Conservation (phyloP, 2,888 invertebrate species). For the Thumatha senex region DNA sequence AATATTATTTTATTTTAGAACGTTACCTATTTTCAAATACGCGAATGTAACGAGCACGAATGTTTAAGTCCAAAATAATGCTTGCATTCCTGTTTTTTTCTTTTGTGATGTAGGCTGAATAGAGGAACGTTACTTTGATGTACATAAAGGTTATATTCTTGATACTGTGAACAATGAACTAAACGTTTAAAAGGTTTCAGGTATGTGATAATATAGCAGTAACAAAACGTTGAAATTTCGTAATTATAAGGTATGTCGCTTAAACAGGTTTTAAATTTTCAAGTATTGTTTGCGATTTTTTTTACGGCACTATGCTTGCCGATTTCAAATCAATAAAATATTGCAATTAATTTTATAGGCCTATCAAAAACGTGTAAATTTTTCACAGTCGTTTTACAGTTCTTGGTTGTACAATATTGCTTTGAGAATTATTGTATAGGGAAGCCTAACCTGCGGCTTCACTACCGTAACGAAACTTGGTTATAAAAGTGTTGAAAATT, state of each 20-base stretch:
- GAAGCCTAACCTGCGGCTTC: not conserved
- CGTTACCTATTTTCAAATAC: slow-evolving; percentile 29
- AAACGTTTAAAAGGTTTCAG: no score
- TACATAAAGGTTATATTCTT: no score
- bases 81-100: slow-evolving; percentile 26
- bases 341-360: not conserved
- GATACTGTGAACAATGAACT: no score
- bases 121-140: no score
- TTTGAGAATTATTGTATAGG: not conserved
- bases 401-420: not conserved
- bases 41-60: slow-evolving; percentile 39
- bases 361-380: not conserved
- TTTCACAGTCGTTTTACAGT: not conserved
- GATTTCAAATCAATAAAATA: not conserved
- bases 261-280: no score
- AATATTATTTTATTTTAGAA: slow-evolving; percentile 54
- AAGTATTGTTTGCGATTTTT: no score
- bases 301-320: not conserved
- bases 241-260: not conserved
- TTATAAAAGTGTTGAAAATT: not conserved
- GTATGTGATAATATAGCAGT: no score
- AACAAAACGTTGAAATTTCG: no score
- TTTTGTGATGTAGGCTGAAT: slow-evolving; percentile 28
- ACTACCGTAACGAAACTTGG: slow-evolving; percentile 3
- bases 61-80: slow-evolving; percentile 22